Percentiles rank a stretch among this genome's conserved stretches.
phyloP scores from a whole-genome alignment of 2,888 invertebrate genomes.

The Drosophila pseudotalamancana region DNA sequence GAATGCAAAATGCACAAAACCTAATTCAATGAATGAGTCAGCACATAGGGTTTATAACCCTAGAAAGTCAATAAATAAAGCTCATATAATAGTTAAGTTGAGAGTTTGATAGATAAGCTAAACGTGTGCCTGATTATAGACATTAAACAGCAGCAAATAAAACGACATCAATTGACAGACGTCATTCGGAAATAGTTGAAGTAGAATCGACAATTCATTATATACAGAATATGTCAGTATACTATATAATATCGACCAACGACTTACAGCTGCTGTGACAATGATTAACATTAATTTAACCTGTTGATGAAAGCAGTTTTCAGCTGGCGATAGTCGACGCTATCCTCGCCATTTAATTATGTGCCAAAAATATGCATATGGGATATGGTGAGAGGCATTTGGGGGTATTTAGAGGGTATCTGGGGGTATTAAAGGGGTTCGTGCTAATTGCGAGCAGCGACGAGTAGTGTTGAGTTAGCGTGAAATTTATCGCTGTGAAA shows the following conservation, averaged over 20 bases:
- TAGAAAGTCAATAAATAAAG: neutral
- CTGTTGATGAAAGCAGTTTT: slow-evolving; percentile 42
- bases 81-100: neutral
- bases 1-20: too few species aligned
- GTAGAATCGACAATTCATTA: slow-evolving; percentile 8
- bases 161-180: slow-evolving; percentile 11
- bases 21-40: too few species aligned
- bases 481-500: slow-evolving; percentile 67
- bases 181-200: slow-evolving; percentile 27
- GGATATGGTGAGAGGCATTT: neutral
- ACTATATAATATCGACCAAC: neutral
- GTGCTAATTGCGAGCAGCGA: slow-evolving; percentile 48
- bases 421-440: neutral
- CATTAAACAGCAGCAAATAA: neutral
- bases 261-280: slow-evolving; percentile 11
- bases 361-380: slow-evolving; percentile 35
- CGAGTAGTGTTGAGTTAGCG: slow-evolving; percentile 78
- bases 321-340: slow-evolving; percentile 1
- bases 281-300: slow-evolving; percentile 31
- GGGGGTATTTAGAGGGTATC: too few species aligned
- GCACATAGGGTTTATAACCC: neutral
- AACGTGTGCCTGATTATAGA: slow-evolving; percentile 45
- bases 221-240: neutral
- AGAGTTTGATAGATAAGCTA: slow-evolving; percentile 46
- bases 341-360: slow-evolving; percentile 38